These are phyloP conservation scores for Pomacea maculata DNA, from an alignment of 1,140 invertebrate genomes.

Conservation along the genomic window DNA sequence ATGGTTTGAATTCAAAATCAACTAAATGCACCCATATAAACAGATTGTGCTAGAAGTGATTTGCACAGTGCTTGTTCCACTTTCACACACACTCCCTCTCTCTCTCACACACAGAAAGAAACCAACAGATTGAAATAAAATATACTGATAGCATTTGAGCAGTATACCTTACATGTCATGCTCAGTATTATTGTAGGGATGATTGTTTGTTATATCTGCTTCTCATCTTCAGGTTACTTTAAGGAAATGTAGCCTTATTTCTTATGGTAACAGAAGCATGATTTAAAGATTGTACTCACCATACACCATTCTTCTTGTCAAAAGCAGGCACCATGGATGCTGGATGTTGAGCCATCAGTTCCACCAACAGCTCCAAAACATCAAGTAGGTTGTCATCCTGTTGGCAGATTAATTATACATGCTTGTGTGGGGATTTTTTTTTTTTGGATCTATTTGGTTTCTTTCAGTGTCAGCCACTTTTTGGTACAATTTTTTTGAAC, in stretches of 20 bases:
- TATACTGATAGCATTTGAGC: too few relatives aligned
- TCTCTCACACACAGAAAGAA: neutral
- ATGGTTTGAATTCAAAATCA: too few relatives aligned
- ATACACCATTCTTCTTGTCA: constrained; percentile 94
- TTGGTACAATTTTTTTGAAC: too few relatives aligned
- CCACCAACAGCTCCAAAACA: constrained; percentile 95
- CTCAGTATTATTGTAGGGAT: neutral
- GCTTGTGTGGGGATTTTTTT: too few relatives aligned
- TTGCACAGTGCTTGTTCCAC: too few relatives aligned
- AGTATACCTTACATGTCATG: neutral
- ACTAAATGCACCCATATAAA: too few relatives aligned
- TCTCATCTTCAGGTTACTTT: neutral
- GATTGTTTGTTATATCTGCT: neutral
- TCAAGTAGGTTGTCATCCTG: constrained; percentile 99
- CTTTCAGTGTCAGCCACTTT: too few relatives aligned
- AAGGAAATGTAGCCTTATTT: neutral
- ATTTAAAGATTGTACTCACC: constrained; percentile 41
- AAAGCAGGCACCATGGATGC: constrained; percentile 98
- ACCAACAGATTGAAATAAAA: neutral
- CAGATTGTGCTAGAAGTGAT: too few relatives aligned
- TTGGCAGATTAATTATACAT: neutral
- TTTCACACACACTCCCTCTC: too few relatives aligned
- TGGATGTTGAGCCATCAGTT: constrained; percentile 97
- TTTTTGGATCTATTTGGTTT: too few relatives aligned
- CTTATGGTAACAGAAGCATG: too few relatives aligned